A percentile compares a stretch with the other conserved stretches of the same genome.
These are phyloP conservation scores for Drosophila hydei DNA, from an alignment of 1,140 invertebrate species.

Conservation along the genomic window DNA sequence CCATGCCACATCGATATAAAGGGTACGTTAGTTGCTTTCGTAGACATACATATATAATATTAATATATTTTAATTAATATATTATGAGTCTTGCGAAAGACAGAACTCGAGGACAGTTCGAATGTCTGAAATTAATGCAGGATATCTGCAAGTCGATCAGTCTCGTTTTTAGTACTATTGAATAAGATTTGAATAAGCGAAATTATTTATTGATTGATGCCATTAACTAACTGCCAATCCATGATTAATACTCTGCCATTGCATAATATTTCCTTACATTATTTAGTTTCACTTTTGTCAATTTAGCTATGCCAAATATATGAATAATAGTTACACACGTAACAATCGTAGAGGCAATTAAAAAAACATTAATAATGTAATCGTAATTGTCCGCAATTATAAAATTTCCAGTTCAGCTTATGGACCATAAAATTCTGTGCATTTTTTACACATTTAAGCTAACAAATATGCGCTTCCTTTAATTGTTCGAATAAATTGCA, in stretches of 20 bases:
- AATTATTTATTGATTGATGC: constrained; percentile 28
- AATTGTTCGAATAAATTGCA: constrained; percentile 38
- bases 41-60: too few relatives aligned
- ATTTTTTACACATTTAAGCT: constrained; percentile 32
- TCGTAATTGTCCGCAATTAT: constrained; percentile 46
- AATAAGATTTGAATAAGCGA: constrained; percentile 24
- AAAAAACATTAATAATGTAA: constrained; percentile 11
- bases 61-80: too few relatives aligned
- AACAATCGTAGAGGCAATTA: not conserved
- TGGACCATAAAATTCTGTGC: constrained; percentile 51
- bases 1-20: too few relatives aligned
- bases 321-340: not conserved
- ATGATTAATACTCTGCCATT: too few relatives aligned
- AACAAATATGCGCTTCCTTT: constrained; percentile 38
- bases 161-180: not conserved
- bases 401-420: constrained; percentile 33
- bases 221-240: constrained; percentile 29
- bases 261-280: constrained; percentile 9
- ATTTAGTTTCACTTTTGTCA: not conserved
- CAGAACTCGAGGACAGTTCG: not conserved
- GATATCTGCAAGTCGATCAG: not conserved
- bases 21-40: too few relatives aligned
- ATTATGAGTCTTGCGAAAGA: too few relatives aligned
- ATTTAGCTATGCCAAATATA: not conserved
- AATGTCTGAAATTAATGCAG: not conserved